These are phyloP conservation scores for Xestia ashworthii DNA, from an alignment of 2,888 invertebrate genomes.

Conservation along the genomic window DNA sequence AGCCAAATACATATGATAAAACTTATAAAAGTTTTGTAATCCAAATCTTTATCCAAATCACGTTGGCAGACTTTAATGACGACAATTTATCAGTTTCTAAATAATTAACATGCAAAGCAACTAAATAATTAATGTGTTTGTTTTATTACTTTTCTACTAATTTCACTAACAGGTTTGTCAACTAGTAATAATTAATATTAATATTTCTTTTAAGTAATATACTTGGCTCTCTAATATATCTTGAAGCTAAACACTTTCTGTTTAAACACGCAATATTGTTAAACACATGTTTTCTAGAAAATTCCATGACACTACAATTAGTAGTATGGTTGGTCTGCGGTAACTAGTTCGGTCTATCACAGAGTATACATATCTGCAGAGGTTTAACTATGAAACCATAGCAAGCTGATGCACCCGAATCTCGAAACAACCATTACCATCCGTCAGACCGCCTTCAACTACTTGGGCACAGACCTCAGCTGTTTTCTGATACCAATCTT, in stretches of 20 bases:
- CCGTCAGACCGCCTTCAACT: neutral
- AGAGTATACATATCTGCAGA: neutral
- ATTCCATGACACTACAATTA: constrained; percentile 41
- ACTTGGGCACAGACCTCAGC: neutral
- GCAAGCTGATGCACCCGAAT: neutral
- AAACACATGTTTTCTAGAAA: constrained; percentile 57
- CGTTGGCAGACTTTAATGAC: neutral
- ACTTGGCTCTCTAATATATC: neutral
- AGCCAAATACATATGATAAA: neutral
- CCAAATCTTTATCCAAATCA: neutral
- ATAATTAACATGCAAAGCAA: constrained; percentile 23
- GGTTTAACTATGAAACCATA: neutral
- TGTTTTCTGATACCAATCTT: neutral
- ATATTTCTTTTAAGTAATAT: constrained; percentile 1
- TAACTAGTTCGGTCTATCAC: constrained; percentile 1
- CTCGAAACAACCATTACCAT: neutral
- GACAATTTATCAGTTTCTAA: constrained; percentile 19
- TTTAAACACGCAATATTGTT: constrained; percentile 40
- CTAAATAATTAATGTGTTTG: constrained; percentile 14
- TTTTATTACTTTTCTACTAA: constrained; percentile 26
- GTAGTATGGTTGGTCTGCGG: neutral
- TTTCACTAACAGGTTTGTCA: constrained; percentile 28
- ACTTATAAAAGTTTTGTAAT: neutral
- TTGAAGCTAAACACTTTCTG: constrained; percentile 46
- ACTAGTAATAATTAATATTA: constrained; percentile 9